phyloP scores from a whole-genome alignment of 1,140 invertebrate species.

The Drosophila kohkoa region DNA sequence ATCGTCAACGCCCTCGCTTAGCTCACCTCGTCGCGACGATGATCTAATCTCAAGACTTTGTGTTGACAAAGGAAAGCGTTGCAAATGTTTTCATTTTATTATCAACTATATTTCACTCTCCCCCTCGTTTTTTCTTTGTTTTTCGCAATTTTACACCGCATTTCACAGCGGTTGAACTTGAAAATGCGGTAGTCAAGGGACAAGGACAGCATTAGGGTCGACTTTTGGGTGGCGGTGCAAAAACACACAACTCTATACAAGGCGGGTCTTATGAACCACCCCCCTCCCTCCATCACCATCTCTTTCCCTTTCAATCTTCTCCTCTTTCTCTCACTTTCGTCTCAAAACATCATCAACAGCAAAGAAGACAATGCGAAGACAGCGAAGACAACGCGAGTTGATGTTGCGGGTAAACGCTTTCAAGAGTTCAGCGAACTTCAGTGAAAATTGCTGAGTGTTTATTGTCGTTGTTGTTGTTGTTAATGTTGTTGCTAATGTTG shows the following conservation, averaged over 20 bases:
- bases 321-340: background rate
- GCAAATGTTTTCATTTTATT: conserved; percentile 19
- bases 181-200: conserved; percentile 29
- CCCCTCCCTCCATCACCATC: background rate
- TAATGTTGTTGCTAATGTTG: conserved; percentile 28
- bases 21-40: conserved; percentile 49
- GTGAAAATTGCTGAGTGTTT: conserved; percentile 65
- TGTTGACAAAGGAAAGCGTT: conserved; percentile 36
- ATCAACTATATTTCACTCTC: conserved; percentile 3
- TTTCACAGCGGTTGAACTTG: conserved; percentile 56
- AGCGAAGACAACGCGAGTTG: conserved; percentile 29
- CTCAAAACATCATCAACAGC: background rate
- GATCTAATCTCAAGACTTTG: conserved; percentile 58
- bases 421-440: conserved; percentile 62
- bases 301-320: background rate
- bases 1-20: conserved; percentile 59
- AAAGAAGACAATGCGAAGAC: conserved; percentile 35
- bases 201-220: conserved; percentile 12
- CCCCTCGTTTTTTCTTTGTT: background rate
- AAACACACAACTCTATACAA: too few species aligned
- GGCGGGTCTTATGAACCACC: too few species aligned
- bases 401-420: conserved; percentile 32
- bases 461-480: conserved; percentile 51
- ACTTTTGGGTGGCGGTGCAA: background rate
- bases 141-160: conserved; percentile 7